A percentile compares a stretch with the other conserved stretches of the same genome.
These are phyloP conservation scores for Drosophila hydei DNA, from an alignment of 1,140 invertebrate genomes.

Conservation along the genomic window DNA sequence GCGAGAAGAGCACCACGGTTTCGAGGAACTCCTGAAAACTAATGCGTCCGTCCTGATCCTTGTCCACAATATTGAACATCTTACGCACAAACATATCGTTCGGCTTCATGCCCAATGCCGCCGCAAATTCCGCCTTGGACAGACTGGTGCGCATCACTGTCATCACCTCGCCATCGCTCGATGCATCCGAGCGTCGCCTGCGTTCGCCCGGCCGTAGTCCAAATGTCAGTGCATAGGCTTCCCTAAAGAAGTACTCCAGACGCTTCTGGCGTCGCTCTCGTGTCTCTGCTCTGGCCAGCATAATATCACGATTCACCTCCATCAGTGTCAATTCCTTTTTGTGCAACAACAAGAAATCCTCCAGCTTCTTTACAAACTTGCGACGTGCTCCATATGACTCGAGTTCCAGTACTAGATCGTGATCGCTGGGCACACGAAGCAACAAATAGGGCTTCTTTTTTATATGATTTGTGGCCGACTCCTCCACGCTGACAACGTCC, in stretches of 20 bases:
- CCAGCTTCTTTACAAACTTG: constrained; percentile 96
- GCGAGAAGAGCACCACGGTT: constrained; percentile 95
- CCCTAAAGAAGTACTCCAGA: constrained; percentile 98
- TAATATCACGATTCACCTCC: constrained; percentile 89
- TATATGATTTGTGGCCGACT: constrained; percentile 90
- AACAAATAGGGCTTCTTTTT: constrained; percentile 93
- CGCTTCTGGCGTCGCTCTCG: constrained; percentile 96
- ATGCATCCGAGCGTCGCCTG: constrained; percentile 88
- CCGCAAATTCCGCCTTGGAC: constrained; percentile 98
- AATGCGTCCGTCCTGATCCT: constrained; percentile 97
- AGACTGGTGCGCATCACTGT: constrained; percentile 97
- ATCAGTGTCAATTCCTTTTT: constrained; percentile 88
- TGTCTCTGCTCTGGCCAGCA: constrained; percentile 97
- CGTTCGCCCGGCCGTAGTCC: constrained; percentile 90
- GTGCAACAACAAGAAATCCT: constrained; percentile 91
- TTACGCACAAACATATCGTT: constrained; percentile 99
- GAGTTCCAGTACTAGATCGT: constrained; percentile 98
- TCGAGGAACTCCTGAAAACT: constrained; percentile 99
- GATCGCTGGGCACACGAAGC: constrained; percentile 94
- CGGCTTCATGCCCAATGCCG: constrained; percentile 97
- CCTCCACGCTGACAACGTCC: constrained; percentile 92
- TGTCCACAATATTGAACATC: constrained; percentile 99
- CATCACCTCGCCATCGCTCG: constrained; percentile 92
- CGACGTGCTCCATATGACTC: constrained; percentile 91
- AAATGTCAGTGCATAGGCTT: constrained; percentile 98